Conservation (phyloP, 2,797 vertebrate genomes). For the Tapera naevia region DNA sequence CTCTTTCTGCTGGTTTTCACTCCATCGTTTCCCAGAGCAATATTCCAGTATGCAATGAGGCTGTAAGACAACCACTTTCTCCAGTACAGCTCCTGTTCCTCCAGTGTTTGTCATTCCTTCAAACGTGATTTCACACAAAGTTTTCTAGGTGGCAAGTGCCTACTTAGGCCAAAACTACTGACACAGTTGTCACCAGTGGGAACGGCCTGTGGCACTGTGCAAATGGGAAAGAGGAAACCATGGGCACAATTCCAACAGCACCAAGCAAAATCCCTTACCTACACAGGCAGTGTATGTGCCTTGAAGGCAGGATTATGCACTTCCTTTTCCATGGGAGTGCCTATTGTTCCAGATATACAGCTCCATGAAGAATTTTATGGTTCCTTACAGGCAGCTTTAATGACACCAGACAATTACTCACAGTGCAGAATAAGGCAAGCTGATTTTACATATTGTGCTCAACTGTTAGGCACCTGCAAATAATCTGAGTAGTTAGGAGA, state of each 20-base stretch:
- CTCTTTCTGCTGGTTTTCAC: not conserved
- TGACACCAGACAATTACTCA: not conserved
- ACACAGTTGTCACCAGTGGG: not conserved
- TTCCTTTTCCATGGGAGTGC: not conserved
- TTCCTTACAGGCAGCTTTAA: not conserved
- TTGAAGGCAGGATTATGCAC: not conserved
- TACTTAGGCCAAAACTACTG: not conserved
- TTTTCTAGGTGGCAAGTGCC: not conserved
- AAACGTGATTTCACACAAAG: not conserved
- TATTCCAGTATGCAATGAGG: fast-evolving
- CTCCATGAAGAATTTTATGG: not conserved
- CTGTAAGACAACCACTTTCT: not conserved
- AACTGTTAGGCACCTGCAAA: not conserved
- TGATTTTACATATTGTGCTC: not conserved
- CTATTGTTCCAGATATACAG: not conserved
- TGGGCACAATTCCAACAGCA: not conserved
- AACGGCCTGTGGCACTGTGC: not conserved
- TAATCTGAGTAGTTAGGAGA: not conserved
- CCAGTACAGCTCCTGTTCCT: not conserved
- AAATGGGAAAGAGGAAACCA: not conserved
- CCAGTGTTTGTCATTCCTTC: not conserved
- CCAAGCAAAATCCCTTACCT: not conserved
- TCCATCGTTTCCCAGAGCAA: not conserved
- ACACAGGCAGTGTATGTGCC: not conserved
- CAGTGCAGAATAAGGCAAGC: not conserved